Base-by-base conservation (phyloP, 2,888 invertebrate genomes). In the Xanthia togata region DNA sequence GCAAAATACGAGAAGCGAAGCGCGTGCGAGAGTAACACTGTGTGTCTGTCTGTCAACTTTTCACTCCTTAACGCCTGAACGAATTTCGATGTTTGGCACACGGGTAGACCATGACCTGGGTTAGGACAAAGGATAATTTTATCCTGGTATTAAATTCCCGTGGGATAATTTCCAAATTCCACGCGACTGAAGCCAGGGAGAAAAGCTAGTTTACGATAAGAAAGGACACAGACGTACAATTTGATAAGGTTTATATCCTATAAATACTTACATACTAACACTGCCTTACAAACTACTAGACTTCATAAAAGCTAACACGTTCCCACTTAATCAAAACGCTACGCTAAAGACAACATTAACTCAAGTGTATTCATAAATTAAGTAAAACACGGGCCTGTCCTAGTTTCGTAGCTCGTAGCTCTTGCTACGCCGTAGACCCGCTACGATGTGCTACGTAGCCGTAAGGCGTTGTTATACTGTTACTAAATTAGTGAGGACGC, bases 401-500 rank as follows among this genome's bases (percentile, higher is more conserved):
- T 84, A 85, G 84, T 89, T 90, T 90, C 91, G 90, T 89, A 92
- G 90, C 85, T 88, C 86, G 81, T 74, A 92, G 90, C 86, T 87
- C 84, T 80, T 73, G 85, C 89, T 91, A 91, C 89, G 89, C 73
- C 79, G 85, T 71, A 87, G 86, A 87, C 78, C 73, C 79, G 83
- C 87, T 88, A 89, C 88, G 86, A 69, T 44, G 85, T 84, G 86
- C 87, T 82, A 79, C 90, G 88, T 92, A 92, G 93, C 94, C 92
- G 90, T 86, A 90, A 91, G 93, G 92, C 92, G 91, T 90, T 90
- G 92, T 92, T 92, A 93, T 87, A 88, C 91, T 82, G 90, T 93
- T 90, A 93, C 92, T 91, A 91, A 92, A 93, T 93, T 92, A 93
- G 90, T 88, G 91, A 89, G 89, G 89, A 93, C 92, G 92, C 85